Percentiles rank a stretch among this genome's conserved stretches.
Conservation (phyloP, 1,140 invertebrate genomes). For the Himalopsyche phryganea region DNA sequence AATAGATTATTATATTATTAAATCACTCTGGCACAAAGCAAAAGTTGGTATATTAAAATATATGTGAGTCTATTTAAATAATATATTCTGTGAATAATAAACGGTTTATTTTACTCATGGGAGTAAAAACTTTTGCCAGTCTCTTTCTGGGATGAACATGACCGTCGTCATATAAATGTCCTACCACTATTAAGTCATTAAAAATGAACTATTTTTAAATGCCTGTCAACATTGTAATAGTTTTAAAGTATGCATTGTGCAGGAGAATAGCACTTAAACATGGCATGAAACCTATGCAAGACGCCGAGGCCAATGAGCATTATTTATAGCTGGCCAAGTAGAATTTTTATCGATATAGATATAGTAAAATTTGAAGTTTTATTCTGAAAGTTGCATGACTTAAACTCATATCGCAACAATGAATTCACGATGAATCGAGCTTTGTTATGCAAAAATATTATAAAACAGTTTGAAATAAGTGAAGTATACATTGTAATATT, state of each 20-base stretch:
- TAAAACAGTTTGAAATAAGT: too few relatives aligned
- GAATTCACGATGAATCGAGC: neutral
- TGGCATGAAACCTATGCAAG: neutral
- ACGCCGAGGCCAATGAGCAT: neutral
- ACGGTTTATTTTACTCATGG: constrained; percentile 10
- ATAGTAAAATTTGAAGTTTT: neutral
- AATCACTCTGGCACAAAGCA: too few relatives aligned
- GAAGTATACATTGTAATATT: too few relatives aligned
- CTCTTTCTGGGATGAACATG: constrained; percentile 3
- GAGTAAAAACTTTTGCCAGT: constrained; percentile 20
- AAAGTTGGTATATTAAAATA: too few relatives aligned
- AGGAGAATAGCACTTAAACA: neutral
- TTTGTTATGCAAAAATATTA: too few relatives aligned
- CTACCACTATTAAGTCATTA: neutral
- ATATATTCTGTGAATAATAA: constrained; percentile 9
- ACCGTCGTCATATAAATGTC: constrained; percentile 19
- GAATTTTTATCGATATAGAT: neutral
- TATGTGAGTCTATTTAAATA: constrained; percentile 1
- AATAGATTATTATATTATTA: too few relatives aligned
- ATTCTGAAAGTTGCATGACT: neutral
- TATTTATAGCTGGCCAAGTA: neutral
- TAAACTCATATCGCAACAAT: neutral
- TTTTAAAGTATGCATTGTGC: constrained; percentile 9
- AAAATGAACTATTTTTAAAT: constrained; percentile 21
- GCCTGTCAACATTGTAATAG: constrained; percentile 19